Base-by-base conservation (phyloP, 2,113 vertebrate species). In the Gallinago jamesoni region DNA sequence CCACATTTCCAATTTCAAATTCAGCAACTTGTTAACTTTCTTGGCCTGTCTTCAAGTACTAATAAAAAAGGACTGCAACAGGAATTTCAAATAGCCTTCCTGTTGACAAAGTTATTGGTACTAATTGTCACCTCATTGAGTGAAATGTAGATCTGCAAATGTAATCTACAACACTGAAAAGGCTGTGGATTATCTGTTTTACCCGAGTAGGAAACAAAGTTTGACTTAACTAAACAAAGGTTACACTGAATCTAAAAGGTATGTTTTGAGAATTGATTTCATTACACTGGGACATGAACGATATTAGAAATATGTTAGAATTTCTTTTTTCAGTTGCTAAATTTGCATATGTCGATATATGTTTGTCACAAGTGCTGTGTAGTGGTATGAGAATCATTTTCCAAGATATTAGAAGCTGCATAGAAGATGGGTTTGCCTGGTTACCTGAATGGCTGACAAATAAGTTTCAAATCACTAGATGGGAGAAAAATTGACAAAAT, bases 11-110 rank as follows among this genome's bases (percentile, higher is more conserved):
- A 53, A 43, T 94, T 95, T 82, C 37, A 84, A 87, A 77, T 86
- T 78, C 88, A 86, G 30, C 84, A 84, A 67, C 57, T 48, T 89
- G 67, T 83, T 93, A 91, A 84, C 43, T 92, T 87, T 89, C 48
- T 93, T 93, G 27, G 9, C 75, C 62, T 82, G 22, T 85, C 70
- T 80, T 84, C 84, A 90, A 93, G 35, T 57, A 74, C 17, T 90
- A 80, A 83, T 78, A 24, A 73, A 70, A 86, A 90, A 52, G 41
- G 30, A 69, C 39, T 75, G 35, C 47, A 90, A 41, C 9, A 55
- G 75, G 66, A 90, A 94, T 94, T 93, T 87, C 77, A 81, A 69
- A 60, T 90, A 92, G 31, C 52, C 20, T 87, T 94, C 13, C n/a
- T 80, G 21, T 87, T 67, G 21, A 18, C 59, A 14, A 87, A 89